A percentile compares a stretch with the other conserved stretches of the same genome.
Evolutionary conservation across 2,888 invertebrate genomes (phyloP).

Genomic region (Gisinianus flammeolus): DNA sequence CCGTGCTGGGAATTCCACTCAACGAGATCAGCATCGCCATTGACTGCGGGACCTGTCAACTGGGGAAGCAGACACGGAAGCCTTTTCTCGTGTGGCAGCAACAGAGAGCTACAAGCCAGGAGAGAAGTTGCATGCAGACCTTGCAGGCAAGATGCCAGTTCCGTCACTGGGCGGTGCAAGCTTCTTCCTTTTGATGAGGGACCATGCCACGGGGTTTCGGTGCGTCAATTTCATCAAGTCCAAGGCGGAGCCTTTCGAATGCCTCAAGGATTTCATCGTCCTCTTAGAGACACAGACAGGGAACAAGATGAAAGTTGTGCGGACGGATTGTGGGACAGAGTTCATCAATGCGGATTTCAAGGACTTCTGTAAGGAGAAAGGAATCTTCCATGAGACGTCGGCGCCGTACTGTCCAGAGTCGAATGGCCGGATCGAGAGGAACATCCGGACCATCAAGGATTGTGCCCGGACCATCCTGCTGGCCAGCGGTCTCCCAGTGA

Average conservation of each 20-base stretch:
- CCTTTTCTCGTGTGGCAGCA: constrained; percentile 3
- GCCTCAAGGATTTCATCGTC: constrained; percentile 16
- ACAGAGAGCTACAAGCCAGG: background rate
- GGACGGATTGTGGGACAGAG: constrained; percentile 42
- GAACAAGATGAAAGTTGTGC: constrained; percentile 28
- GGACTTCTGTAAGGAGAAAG: constrained; percentile 52
- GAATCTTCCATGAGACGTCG: constrained; percentile 60
- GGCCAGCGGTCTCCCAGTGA: constrained; percentile 54
- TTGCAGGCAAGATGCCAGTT: constrained; percentile 26
- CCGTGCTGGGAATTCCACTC: constrained; percentile 22
- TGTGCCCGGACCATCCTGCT: constrained; percentile 55
- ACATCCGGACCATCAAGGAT: constrained; percentile 57
- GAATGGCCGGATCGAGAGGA: constrained; percentile 60
- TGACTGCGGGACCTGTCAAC: constrained; percentile 10
- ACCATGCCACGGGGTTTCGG: constrained; percentile 27
- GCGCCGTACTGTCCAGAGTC: constrained; percentile 60
- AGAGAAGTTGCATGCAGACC: constrained; percentile 26
- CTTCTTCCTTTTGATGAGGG: constrained; percentile 27
- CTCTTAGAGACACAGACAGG: constrained; percentile 43
- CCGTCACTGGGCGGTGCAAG: constrained; percentile 24
- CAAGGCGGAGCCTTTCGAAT: constrained; percentile 1
- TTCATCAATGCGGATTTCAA: constrained; percentile 52
- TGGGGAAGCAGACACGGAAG: constrained; percentile 27
- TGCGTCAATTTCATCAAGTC: constrained; percentile 26
- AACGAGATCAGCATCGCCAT: background rate